Base-by-base conservation (phyloP, 2,113 vertebrate genomes). In the Pelodiscus sinensis region DNA sequence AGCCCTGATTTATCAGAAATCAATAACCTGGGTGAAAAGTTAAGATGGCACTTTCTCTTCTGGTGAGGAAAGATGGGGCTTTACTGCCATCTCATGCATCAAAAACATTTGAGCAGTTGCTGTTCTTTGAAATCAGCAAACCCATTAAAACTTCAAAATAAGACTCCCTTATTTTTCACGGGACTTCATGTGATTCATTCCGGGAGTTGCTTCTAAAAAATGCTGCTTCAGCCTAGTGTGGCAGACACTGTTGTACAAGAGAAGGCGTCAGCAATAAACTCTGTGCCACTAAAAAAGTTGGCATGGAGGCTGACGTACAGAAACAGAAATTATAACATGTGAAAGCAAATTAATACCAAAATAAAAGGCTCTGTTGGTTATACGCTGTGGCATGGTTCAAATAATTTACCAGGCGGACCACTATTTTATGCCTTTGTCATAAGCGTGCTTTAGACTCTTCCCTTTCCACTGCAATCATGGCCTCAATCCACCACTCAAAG, bases 111-210 rank as follows among this genome's bases (percentile, higher is more conserved):
- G 60, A 91, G 68, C 50, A 87, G n/a, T 6, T 31, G 25, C 15
- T 86, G 3, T 24, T 71, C 94, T 85, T 92, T 81, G 75, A 81
- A 60, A 56, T 89, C 38, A 81, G 51, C 29, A 90, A 92, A 89
- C 38, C 75, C 52, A 79, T 24, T 56, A 81, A 68, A 81, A 3
- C 35, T 73, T 90, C 94, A 94, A 87, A 73, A 80, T 44, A 29
- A 0, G 73, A 86, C 56, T 51, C 77, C 8, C 22, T 90, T 86
- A 81, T 90, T 54, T 90, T 94, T 92, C 54, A 75, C 5, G 29
- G 31, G 22, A 50, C 54, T 92, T 95, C 73, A 84, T 8, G 5
- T 24, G 77, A 79, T 92, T 60, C 68, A 62, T 51, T 90, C 81
- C 31, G 27, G 90, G 15, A 25, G 57, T 18, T 60, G 60, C 31